phyloP scores from a whole-genome alignment of 2,113 vertebrate species.

The Laticauda laticaudata region DNA sequence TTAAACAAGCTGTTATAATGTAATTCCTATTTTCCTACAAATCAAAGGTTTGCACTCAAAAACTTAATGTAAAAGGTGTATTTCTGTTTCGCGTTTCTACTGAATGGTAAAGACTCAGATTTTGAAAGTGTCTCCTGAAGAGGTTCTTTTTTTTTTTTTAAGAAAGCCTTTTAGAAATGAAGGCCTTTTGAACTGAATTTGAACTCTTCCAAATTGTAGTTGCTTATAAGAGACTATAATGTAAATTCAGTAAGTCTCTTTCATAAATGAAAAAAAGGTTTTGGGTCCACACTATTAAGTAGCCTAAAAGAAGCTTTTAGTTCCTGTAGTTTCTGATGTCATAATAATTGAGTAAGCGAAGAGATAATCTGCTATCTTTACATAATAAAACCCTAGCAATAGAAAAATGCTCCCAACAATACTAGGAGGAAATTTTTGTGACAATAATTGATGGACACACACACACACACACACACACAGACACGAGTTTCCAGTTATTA shows the following conservation, averaged over 20 bases:
- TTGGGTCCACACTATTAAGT: constrained; percentile 55
- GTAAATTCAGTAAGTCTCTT: constrained; percentile 58
- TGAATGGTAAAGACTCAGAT: constrained; percentile 30
- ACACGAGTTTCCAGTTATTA: constrained; percentile 38
- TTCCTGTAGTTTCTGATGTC: constrained; percentile 57
- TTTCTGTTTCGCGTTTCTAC: constrained; percentile 22
- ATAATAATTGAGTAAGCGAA: constrained; percentile 44
- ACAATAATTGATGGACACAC: constrained; percentile 38
- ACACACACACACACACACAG: not conserved
- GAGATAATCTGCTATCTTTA: constrained; percentile 56
- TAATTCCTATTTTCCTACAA: constrained; percentile 26
- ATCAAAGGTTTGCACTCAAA: constrained; percentile 31
- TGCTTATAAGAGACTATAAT: constrained; percentile 47
- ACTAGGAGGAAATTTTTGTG: constrained; percentile 47
- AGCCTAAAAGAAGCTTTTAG: constrained; percentile 67
- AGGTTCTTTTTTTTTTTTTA: not conserved
- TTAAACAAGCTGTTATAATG: constrained; percentile 27
- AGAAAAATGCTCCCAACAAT: constrained; percentile 42
- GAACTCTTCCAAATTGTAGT: constrained; percentile 56
- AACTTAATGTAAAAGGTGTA: constrained; percentile 25
- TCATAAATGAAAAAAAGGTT: constrained; percentile 58
- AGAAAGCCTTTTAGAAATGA: constrained; percentile 45
- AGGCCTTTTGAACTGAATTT: constrained; percentile 46
- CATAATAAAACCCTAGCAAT: constrained; percentile 50
- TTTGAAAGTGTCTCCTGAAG: constrained; percentile 16